Percentiles rank a stretch among this genome's conserved stretches.
Conservation (phyloP, 2,888 invertebrate genomes). For the Dione juno region DNA sequence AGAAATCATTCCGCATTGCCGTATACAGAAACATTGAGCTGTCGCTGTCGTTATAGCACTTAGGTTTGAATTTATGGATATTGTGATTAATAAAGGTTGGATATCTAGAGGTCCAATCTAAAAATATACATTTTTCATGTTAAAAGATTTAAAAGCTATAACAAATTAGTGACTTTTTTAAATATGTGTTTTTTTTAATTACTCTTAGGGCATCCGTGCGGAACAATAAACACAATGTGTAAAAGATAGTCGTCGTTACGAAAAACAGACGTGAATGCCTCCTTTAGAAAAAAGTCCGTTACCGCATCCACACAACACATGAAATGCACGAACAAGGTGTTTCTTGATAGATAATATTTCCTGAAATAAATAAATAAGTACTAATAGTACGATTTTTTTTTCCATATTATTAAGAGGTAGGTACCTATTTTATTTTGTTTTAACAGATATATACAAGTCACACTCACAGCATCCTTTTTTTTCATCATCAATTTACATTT, state of each 20-base stretch:
- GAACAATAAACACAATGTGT: conserved; percentile 78
- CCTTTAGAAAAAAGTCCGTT: conserved; percentile 62
- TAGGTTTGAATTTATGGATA: conserved; percentile 54
- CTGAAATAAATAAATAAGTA: conserved; percentile 53
- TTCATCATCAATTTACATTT: too few relatives aligned
- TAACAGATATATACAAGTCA: too few relatives aligned
- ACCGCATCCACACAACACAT: conserved; percentile 78
- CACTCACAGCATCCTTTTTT: too few relatives aligned
- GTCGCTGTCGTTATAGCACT: conserved; percentile 50
- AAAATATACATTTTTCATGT: conserved; percentile 11
- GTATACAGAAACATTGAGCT: conserved; percentile 55
- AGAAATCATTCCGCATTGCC: conserved; percentile 64
- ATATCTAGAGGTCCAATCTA: conserved; percentile 55
- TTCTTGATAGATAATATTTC: conserved; percentile 68
- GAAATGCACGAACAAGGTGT: conserved; percentile 85
- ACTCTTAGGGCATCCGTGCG: conserved; percentile 69
- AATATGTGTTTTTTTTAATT: too few relatives aligned
- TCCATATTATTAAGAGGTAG: too few relatives aligned
- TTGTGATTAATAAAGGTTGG: conserved; percentile 57
- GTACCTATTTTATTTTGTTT: too few relatives aligned
- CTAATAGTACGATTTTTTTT: too few relatives aligned
- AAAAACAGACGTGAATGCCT: conserved; percentile 75
- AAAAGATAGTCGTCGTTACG: conserved; percentile 70
- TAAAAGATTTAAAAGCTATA: conserved; percentile 8
- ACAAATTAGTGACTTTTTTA: too few relatives aligned